Conservation (phyloP, 2,113 vertebrate genomes). For the Eurystomus gularis region DNA sequence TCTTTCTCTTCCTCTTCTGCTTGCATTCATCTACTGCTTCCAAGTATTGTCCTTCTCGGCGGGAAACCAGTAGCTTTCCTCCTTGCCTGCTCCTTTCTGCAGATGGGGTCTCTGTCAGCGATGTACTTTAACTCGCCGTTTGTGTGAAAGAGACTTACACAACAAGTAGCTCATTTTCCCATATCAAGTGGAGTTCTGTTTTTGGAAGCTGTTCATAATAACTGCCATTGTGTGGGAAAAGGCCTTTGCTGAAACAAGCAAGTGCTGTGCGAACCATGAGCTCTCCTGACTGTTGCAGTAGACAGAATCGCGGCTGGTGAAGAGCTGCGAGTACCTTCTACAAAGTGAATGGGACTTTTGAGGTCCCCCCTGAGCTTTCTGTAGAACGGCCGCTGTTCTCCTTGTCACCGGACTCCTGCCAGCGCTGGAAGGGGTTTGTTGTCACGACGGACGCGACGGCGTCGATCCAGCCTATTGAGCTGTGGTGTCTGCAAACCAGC, state of each 20-base stretch:
- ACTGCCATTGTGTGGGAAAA: neutral
- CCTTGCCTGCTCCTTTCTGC: neutral
- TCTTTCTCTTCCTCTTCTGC: neutral
- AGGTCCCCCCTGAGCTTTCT: neutral
- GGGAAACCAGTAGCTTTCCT: neutral
- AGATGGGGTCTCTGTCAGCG: neutral
- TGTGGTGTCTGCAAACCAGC: neutral
- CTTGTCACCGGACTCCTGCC: neutral
- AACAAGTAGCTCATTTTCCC: slow-evolving; percentile 24
- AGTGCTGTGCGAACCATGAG: neutral
- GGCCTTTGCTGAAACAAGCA: neutral
- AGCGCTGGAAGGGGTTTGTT: neutral
- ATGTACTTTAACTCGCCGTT: neutral
- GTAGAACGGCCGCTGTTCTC: neutral
- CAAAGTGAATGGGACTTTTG: neutral
- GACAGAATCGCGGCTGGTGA: neutral
- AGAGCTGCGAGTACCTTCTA: neutral
- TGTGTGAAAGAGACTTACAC: neutral
- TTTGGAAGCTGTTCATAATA: neutral
- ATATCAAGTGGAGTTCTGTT: neutral
- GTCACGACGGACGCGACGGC: neutral
- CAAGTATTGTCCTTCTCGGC: neutral
- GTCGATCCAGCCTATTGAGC: neutral
- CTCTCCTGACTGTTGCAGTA: neutral
- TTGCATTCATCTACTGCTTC: neutral